Evolutionary conservation across 1,140 invertebrate species (phyloP).

Genomic region (Pogonognathellus flavescens): DNA sequence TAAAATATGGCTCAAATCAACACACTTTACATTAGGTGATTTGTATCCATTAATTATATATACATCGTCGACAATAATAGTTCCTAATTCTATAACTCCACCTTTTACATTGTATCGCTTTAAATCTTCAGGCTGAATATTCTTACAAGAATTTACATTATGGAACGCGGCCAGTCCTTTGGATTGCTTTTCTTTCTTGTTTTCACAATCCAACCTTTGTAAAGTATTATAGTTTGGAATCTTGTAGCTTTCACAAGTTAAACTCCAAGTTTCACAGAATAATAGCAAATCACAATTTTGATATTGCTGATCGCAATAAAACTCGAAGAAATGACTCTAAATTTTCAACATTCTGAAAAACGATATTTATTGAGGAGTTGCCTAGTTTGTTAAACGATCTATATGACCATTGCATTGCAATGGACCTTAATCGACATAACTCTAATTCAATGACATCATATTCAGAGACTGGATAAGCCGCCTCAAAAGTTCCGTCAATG

Average conservation of each 20-base stretch:
- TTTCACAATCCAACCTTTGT: not conserved
- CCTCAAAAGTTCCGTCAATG: not conserved
- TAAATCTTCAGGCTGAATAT: too few species aligned
- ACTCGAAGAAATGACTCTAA: not conserved
- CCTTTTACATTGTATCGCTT: not conserved
- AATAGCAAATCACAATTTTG: not conserved
- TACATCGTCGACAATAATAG: not conserved
- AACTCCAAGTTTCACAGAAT: not conserved
- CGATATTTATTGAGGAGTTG: not conserved
- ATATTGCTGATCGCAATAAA: conserved; percentile 3
- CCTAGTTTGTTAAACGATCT: too few species aligned
- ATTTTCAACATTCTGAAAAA: conserved; percentile 6
- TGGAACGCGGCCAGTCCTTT: too few species aligned
- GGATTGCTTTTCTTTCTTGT: too few species aligned
- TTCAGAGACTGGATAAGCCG: not conserved
- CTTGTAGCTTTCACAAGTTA: too few species aligned
- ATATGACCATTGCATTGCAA: too few species aligned
- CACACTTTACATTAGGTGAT: not conserved
- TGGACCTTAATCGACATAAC: not conserved
- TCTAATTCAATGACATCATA: not conserved
- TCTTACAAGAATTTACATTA: too few species aligned
- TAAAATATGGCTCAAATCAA: too few species aligned
- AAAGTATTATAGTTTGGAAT: not conserved
- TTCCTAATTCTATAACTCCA: not conserved
- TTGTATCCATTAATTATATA: not conserved